phyloP scores from a whole-genome alignment of 1,140 invertebrate species.

The Matsumurasca onukii region DNA sequence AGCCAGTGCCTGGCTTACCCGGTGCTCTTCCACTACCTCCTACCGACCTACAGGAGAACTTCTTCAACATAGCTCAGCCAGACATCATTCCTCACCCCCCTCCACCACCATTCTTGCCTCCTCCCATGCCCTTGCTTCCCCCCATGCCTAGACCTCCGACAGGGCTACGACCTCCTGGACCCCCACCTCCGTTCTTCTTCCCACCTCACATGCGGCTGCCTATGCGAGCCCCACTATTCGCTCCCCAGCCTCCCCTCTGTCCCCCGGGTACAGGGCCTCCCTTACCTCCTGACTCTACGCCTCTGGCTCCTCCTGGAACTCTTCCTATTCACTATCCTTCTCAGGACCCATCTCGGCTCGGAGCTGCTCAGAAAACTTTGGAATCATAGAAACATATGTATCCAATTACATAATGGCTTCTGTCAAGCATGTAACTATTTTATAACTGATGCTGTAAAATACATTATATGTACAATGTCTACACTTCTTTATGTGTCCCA shows the following conservation, averaged over 20 bases:
- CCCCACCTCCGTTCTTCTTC: constrained; percentile 45
- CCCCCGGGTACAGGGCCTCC: constrained; percentile 43
- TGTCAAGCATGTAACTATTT: no score
- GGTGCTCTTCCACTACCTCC: constrained; percentile 77
- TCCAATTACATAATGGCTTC: no score
- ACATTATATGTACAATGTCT: no score
- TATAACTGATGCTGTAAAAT: no score
- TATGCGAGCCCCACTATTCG: constrained; percentile 49
- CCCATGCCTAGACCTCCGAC: constrained; percentile 50
- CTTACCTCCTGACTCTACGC: constrained; percentile 51
- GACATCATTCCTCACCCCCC: constrained; percentile 53
- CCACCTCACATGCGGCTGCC: constrained; percentile 53
- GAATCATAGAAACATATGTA: no score
- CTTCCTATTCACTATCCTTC: constrained; percentile 84
- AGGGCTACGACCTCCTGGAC: constrained; percentile 39
- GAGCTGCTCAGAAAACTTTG: constrained; percentile 56
- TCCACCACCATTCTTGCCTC: constrained; percentile 62
- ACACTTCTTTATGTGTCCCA: no score
- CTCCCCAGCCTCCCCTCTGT: constrained; percentile 41
- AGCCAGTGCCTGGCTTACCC: constrained; percentile 86
- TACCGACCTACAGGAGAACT: constrained; percentile 74
- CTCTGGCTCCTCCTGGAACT: constrained; percentile 56
- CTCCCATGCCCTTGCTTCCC: constrained; percentile 57
- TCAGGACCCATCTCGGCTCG: constrained; percentile 90
- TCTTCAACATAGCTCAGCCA: constrained; percentile 74